Evolutionary conservation across 1,140 invertebrate species (phyloP), one percentile per base, ranked within the genome.

Genomic region (Lepidurus couesii): DNA sequence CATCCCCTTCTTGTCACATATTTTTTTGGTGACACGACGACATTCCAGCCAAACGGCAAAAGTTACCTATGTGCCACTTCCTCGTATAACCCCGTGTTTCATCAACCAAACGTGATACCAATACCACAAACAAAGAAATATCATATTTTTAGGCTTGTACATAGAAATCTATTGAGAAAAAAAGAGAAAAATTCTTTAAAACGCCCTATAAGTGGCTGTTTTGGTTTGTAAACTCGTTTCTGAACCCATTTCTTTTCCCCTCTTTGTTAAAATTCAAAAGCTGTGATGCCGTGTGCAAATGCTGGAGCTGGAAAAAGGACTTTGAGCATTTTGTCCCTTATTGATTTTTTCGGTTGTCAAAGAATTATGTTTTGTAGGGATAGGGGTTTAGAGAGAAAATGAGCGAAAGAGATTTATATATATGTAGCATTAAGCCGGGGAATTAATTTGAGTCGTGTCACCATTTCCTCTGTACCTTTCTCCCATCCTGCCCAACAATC

Each of bases 61-160:
- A 79, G 78, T 44, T 79, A 44, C 78, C 78, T 42, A 79, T 79
- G 78, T 79, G 78, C 75, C 78, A 79, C 75, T 79, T 79, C 53
- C 78, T 79, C 44, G 78, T 79, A 65, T 77, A 77, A 65, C 76
- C 53, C 53, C 53, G 53, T 65, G 53, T 65, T 65, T 65, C 53
- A 65, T 65, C 53, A 13, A 65, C 53, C 53, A 65, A 65, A 65
- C 53, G 53, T 65, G 53, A 65, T 65, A 65, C 53, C 53, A 65
- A 65, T 65, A 65, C 21, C 21, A 65, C 53, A 65, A 65, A 65
- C 53, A 65, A 65, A 65, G 53, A 65, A 65, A 65, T 65, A 65
- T 7, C 53, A 65, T 65, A 65, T 65, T 65, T 65, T 65, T 65
- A 65, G 53, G 53, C 53, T 65, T 65, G 53, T 65, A 65, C 53